Evolutionary conservation across 2,888 invertebrate genomes (phyloP).

Genomic region (Pollenia angustigena): DNA sequence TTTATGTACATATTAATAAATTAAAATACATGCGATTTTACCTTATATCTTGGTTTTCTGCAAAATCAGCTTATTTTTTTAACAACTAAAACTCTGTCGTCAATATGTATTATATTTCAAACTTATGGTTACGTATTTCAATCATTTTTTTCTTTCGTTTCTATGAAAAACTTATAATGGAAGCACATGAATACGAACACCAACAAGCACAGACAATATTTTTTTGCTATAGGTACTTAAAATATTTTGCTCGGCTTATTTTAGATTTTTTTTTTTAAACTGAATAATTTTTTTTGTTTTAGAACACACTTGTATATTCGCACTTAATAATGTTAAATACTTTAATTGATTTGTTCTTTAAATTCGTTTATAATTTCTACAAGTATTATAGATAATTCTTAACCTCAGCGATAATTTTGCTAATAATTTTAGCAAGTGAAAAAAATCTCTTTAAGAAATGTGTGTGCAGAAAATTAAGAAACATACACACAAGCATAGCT

Average conservation of each 20-base stretch:
- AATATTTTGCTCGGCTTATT: background rate
- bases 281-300: background rate
- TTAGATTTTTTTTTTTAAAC: background rate
- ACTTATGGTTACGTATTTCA: constrained; percentile 66
- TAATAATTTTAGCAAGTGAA: constrained; percentile 44
- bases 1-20: background rate
- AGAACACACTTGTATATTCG: constrained; percentile 20
- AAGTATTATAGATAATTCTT: constrained; percentile 57
- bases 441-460: constrained; percentile 40
- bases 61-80: constrained; percentile 46
- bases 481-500: constrained; percentile 39
- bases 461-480: constrained; percentile 41
- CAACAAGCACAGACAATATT: constrained; percentile 31
- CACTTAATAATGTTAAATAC: constrained; percentile 34
- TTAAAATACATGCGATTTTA: constrained; percentile 26
- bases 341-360: constrained; percentile 27
- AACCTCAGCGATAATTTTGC: constrained; percentile 39
- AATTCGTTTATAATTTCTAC: constrained; percentile 24
- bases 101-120: constrained; percentile 16
- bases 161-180: constrained; percentile 13
- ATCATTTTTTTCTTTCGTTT: constrained; percentile 43
- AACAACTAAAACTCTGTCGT: background rate
- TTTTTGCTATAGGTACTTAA: constrained; percentile 19
- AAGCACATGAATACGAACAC: constrained; percentile 66
- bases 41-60: constrained; percentile 38